Conservation (phyloP, 2,797 vertebrate genomes). For the Stomatorhinus walkeri region DNA sequence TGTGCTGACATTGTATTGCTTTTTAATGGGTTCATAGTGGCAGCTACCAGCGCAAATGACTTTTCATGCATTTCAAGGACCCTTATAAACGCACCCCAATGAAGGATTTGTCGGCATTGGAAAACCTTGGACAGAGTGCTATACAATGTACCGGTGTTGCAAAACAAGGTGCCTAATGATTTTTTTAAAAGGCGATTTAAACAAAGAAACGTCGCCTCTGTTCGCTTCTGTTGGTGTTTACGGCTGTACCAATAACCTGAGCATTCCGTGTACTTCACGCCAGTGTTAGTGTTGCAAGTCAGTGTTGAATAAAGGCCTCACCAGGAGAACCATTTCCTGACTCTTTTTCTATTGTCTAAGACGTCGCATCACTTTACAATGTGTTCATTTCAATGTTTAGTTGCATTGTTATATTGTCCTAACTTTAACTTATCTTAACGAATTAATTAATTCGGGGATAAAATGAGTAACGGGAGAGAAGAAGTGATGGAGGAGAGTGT, state of each 20-base stretch:
- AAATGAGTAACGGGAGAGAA: background rate
- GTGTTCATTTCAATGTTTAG: background rate
- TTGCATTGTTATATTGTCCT: background rate
- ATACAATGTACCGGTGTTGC: conserved; percentile 21
- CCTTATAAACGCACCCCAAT: background rate
- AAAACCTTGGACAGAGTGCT: background rate
- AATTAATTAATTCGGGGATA: background rate
- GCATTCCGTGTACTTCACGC: conserved; percentile 32
- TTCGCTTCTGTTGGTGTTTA: conserved; percentile 29
- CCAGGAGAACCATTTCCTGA: background rate
- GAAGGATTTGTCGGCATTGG: background rate
- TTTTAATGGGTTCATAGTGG: background rate
- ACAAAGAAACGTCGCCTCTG: conserved; percentile 3
- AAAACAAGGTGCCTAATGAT: conserved; percentile 2
- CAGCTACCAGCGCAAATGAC: background rate
- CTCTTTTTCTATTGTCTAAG: background rate
- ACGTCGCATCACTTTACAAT: background rate
- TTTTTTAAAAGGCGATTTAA: conserved; percentile 3
- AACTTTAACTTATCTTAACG: background rate
- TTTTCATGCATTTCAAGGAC: background rate
- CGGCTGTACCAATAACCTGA: background rate
- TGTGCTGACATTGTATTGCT: background rate
- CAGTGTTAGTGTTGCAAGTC: conserved; percentile 46
- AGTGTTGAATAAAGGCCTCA: conserved; percentile 52
- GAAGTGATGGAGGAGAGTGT: background rate